Conservation (phyloP, 2,888 invertebrate genomes). For the Cabera pusaria region DNA sequence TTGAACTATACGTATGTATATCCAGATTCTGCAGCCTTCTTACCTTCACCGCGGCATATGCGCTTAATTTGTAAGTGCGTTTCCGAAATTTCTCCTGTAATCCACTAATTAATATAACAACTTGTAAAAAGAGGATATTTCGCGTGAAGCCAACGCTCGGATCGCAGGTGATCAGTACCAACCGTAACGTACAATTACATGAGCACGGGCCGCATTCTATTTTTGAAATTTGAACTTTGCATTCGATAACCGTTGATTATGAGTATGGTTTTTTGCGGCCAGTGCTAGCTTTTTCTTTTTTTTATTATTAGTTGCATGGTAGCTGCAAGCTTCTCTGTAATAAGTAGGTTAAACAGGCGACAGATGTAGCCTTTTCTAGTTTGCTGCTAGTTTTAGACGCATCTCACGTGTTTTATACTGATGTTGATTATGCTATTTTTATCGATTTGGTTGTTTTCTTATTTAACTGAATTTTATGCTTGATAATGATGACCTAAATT, state of each 20-base stretch:
- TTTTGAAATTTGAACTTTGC: slow-evolving; percentile 52
- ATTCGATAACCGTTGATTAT: slow-evolving; percentile 40
- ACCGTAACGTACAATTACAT: slow-evolving; percentile 39
- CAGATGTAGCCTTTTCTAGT: slow-evolving; percentile 10
- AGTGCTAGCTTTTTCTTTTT: slow-evolving; percentile 9
- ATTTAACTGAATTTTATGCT: too few species aligned
- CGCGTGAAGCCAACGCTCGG: slow-evolving; percentile 45
- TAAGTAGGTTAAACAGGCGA: slow-evolving; percentile 19
- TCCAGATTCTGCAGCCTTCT: too few species aligned
- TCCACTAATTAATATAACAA: slow-evolving; percentile 10
- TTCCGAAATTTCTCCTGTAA: background rate
- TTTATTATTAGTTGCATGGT: slow-evolving; percentile 7
- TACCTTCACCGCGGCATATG: too few species aligned
- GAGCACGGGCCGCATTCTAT: slow-evolving; percentile 59
- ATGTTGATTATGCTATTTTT: too few species aligned
- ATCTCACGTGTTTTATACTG: too few species aligned
- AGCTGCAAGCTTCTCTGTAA: slow-evolving; percentile 16
- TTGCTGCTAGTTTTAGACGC: too few species aligned
- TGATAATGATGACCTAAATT: too few species aligned
- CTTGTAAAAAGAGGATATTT: slow-evolving; percentile 45
- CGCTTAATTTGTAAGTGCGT: background rate
- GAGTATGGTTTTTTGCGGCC: slow-evolving; percentile 29
- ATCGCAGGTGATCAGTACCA: slow-evolving; percentile 48
- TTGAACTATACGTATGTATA: too few species aligned
- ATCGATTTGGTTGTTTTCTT: too few species aligned